Conservation (phyloP, 1,140 invertebrate species). For the Panulirus ornatus region DNA sequence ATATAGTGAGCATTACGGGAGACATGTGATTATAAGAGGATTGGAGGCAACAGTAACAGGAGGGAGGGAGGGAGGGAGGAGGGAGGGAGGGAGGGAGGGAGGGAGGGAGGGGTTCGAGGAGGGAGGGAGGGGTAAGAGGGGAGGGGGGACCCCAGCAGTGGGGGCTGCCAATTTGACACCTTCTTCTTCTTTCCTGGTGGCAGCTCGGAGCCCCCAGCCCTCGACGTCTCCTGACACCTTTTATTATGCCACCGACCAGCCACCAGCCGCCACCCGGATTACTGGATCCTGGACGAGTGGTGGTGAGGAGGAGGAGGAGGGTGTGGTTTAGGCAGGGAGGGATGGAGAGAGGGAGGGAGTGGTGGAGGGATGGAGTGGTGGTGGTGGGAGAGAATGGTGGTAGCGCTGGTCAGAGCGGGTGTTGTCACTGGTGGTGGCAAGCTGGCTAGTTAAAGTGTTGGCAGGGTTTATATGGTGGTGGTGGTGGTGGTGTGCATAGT, state of each 20-base stretch:
- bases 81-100: background rate
- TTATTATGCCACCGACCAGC: slow-evolving; percentile 26
- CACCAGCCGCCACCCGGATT: slow-evolving; percentile 21
- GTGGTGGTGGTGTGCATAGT: background rate
- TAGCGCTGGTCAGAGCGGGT: background rate
- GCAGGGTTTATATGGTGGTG: background rate
- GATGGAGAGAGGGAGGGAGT: background rate
- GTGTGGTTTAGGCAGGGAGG: background rate
- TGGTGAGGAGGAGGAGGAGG: background rate
- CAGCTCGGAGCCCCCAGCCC: slow-evolving; percentile 21
- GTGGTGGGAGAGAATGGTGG: background rate
- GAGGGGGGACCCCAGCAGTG: background rate
- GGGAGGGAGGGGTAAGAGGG: background rate
- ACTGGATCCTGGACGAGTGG: slow-evolving; percentile 28
- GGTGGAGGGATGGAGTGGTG: background rate
- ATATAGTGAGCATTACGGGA: too few relatives aligned
- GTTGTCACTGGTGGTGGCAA: background rate
- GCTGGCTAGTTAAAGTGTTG: background rate
- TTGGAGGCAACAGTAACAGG: too few relatives aligned
- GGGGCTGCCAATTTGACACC: slow-evolving; percentile 15
- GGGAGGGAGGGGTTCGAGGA: background rate
- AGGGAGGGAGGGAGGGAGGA: too few relatives aligned
- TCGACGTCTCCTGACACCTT: slow-evolving; percentile 21
- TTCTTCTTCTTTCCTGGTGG: slow-evolving; percentile 24
- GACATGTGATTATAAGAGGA: too few relatives aligned